Conservation (phyloP, 2,113 vertebrate species). For the Malurus alboscapulatus region DNA sequence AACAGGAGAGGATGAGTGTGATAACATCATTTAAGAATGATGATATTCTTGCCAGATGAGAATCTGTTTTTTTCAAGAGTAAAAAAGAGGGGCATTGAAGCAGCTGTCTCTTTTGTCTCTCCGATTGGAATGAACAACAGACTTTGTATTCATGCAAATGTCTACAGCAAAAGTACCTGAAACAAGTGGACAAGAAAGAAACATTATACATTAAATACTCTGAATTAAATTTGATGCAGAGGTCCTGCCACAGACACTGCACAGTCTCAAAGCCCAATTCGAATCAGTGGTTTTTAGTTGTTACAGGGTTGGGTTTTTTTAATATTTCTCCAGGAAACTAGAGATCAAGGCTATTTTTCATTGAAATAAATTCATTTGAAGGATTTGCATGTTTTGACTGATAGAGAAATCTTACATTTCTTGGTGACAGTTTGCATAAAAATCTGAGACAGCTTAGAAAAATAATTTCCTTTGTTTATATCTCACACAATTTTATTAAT, state of each 20-base stretch:
- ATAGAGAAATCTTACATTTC: neutral
- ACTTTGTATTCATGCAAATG: constrained; percentile 32
- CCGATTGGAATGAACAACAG: constrained; percentile 1
- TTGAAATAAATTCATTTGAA: neutral
- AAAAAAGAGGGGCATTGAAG: neutral
- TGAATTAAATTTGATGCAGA: neutral
- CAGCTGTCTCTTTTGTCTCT: neutral
- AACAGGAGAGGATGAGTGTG: constrained; percentile 19
- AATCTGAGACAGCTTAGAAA: neutral
- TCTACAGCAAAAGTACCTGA: neutral
- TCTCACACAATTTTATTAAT: neutral
- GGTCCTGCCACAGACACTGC: neutral
- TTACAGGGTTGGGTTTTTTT: neutral
- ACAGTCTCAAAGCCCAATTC: neutral
- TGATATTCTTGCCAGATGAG: constrained; percentile 8
- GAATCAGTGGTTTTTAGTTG: neutral
- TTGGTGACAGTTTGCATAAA: neutral
- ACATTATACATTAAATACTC: neutral
- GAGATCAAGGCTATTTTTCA: neutral
- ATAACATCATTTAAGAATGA: constrained; percentile 46
- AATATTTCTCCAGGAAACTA: neutral
- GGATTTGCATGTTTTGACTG: neutral
- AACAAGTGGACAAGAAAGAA: neutral
- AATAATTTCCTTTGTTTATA: neutral
- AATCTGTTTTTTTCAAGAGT: neutral